Base-by-base conservation (phyloP, 2,113 vertebrate genomes). In the Astatotilapia flaviijosephi region DNA sequence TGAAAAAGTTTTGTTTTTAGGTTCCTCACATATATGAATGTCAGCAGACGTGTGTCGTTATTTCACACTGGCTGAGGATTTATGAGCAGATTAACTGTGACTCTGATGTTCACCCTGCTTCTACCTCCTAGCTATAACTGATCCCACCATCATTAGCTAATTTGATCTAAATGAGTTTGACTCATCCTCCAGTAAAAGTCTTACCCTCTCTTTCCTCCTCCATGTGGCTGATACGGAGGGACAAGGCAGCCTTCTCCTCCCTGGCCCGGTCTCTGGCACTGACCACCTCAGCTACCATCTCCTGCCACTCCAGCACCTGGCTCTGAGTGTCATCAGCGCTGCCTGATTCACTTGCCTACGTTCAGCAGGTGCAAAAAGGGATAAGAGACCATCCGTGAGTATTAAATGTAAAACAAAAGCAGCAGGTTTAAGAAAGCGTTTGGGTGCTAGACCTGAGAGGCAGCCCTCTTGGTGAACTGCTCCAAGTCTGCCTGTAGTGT, bases 181-280 rank as follows among this genome's bases (percentile, higher is more conserved):
- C 4, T 86, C 79, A 85, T 13, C 91, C 58, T 80, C 60, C 11
- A 73, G 79, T 14, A 3, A 26, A 21, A 31, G 12, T 5, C 95
- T 97, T 93, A 98, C 98, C 98, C 97, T 98, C 98, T 97, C 97
- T 93, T 81, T 98, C 98, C 91, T 98, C 97, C 94, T 98, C 98
- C 88, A 98, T 97, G 94, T 98, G 97, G 93, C 95, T 97, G 92
- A 98, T 97, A 56, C 97, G 95, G 79, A 98, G 93, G 9, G 83
- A 95, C 95, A 98, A 95, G 47, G 92, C 93, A 21, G 95, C 96
- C 88, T 97, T 98, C 92, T 98, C 97, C 83, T 97, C 97, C 62
- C 92, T 91, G 89, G 94, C 96, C 75, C 95, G 96, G 91, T 96
- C 96, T 1, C 87, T 95, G 51, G 94, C 90, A 3, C 94, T 95